Evolutionary conservation across 2,888 invertebrate genomes (phyloP).

Genomic region (Poecilobothrus nobilitatus): DNA sequence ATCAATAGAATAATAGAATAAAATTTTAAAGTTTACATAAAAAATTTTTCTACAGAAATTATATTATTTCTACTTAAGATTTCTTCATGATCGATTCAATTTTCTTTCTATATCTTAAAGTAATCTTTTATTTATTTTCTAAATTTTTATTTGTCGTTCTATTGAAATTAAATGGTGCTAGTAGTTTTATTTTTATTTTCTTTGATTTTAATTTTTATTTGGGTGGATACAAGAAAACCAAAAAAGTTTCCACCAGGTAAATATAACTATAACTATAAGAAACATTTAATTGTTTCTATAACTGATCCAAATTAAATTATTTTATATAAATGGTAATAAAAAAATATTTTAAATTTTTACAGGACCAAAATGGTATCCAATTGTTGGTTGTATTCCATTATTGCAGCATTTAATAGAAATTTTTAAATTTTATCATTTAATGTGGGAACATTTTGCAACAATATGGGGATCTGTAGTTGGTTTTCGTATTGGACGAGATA

Average conservation of each 20-base stretch:
- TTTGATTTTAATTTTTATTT: slow-evolving; percentile 17
- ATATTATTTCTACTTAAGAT: no score
- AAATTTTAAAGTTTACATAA: no score
- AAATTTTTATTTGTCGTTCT: no score
- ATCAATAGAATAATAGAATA: no score
- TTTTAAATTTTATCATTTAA: slow-evolving; percentile 49
- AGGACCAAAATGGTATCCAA: slow-evolving; percentile 52
- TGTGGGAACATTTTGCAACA: slow-evolving; percentile 50
- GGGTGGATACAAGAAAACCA: slow-evolving; percentile 39
- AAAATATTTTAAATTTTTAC: slow-evolving; percentile 18
- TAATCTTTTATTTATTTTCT: no score
- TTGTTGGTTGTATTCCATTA: slow-evolving; percentile 47
- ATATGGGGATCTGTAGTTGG: slow-evolving; percentile 59
- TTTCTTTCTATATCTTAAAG: no score
- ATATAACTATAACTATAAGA: no score
- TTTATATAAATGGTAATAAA: no score
- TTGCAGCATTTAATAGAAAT: slow-evolving; percentile 36
- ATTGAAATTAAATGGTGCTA: background rate
- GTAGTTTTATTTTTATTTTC: background rate
- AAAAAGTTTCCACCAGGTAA: slow-evolving; percentile 49
- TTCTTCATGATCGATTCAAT: no score
- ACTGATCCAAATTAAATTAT: no score
- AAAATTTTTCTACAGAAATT: no score
- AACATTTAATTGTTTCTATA: no score
- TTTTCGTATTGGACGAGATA: slow-evolving; percentile 54